Conservation (phyloP, 2,888 invertebrate genomes). For the Arge pagana region DNA sequence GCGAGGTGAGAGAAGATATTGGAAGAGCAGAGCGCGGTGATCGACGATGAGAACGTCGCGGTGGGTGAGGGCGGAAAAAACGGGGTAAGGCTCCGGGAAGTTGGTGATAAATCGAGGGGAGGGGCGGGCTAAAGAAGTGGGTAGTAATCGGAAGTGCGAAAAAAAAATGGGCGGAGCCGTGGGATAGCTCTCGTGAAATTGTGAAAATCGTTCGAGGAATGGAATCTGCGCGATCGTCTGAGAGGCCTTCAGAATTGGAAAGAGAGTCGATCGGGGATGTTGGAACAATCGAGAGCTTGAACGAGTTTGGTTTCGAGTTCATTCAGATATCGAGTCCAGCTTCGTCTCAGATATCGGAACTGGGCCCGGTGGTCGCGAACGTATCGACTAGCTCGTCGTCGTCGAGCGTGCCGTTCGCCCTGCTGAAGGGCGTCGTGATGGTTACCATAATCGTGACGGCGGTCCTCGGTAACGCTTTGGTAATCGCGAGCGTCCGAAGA, state of each 20-base stretch:
- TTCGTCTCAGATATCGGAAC: background rate
- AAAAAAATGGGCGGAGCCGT: background rate
- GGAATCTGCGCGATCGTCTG: conserved; percentile 49
- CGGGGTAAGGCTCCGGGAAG: background rate
- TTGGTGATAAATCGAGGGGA: background rate
- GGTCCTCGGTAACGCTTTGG: conserved; percentile 87
- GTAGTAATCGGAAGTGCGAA: background rate
- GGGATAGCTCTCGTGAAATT: background rate
- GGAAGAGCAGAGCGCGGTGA: background rate
- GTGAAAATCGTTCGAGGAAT: background rate
- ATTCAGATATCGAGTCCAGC: background rate
- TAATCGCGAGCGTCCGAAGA: conserved; percentile 80
- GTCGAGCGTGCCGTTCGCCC: conserved; percentile 59
- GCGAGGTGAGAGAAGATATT: no score
- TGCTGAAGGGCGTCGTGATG: conserved; percentile 77
- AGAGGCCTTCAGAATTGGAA: conserved; percentile 41
- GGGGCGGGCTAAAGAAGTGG: background rate
- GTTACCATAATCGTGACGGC: conserved; percentile 85
- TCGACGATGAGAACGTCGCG: background rate
- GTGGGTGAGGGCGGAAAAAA: no score
- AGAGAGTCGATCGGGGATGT: background rate
- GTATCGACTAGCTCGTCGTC: conserved; percentile 18
- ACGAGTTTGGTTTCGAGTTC: conserved; percentile 7
- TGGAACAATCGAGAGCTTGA: background rate
- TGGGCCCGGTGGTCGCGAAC: background rate